Evolutionary conservation across 2,113 vertebrate genomes (phyloP).

Genomic region (Tympanuchus pallidicinctus): DNA sequence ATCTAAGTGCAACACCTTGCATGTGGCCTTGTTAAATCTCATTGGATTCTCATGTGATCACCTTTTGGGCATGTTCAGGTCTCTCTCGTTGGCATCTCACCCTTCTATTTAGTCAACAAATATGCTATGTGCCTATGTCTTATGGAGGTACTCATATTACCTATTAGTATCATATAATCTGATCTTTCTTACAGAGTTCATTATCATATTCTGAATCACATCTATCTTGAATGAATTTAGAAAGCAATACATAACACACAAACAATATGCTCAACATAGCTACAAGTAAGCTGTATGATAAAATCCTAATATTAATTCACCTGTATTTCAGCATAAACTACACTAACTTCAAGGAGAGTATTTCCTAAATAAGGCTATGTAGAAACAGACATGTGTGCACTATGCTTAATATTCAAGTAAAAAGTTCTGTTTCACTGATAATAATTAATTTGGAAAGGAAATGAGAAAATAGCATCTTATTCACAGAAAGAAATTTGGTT

Average conservation of each 20-base stretch:
- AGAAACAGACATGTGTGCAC: background rate
- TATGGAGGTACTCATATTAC: background rate
- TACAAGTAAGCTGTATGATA: background rate
- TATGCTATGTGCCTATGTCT: background rate
- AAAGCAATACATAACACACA: background rate
- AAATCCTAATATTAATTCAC: background rate
- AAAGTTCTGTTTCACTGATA: background rate
- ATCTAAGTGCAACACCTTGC: too few species aligned
- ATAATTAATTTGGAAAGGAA: background rate
- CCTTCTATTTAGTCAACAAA: too few species aligned
- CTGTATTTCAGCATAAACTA: background rate
- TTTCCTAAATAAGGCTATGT: background rate
- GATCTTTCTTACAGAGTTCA: background rate
- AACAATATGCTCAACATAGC: background rate
- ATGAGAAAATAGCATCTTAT: background rate
- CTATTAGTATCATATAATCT: background rate
- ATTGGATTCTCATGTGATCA: too few species aligned
- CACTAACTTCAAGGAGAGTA: background rate
- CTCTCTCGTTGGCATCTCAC: too few species aligned
- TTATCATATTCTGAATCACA: background rate
- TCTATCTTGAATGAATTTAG: background rate
- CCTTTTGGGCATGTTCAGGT: too few species aligned
- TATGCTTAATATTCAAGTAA: background rate
- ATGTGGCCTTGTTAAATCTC: too few species aligned
- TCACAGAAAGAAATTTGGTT: background rate